Conservation (phyloP, 2,888 invertebrate species). For the Piscicola geometra region DNA sequence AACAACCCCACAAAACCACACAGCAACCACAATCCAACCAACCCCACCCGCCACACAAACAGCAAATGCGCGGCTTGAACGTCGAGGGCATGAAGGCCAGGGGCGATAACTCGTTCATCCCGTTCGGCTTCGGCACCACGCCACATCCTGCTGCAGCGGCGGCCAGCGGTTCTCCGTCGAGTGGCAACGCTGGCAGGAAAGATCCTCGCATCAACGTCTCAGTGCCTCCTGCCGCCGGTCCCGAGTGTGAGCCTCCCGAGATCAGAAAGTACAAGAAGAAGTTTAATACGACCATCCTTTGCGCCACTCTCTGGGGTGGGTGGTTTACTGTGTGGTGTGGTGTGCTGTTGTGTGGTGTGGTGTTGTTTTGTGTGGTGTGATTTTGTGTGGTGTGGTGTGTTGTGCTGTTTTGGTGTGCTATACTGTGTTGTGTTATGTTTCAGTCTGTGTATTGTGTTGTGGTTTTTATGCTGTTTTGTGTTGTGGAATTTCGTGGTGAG, state of each 20-base stretch:
- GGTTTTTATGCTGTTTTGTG: too few species aligned
- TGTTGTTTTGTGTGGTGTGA: too few species aligned
- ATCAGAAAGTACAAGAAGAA: conserved; percentile 37
- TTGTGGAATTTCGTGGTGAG: too few species aligned
- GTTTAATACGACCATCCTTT: conserved; percentile 35
- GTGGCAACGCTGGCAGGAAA: conserved; percentile 55
- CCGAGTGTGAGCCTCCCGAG: conserved; percentile 53
- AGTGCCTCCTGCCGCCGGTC: conserved; percentile 77
- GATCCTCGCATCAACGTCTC: conserved; percentile 87
- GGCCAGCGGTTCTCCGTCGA: conserved; percentile 23
- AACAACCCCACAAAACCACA: too few species aligned
- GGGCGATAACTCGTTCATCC: conserved; percentile 28
- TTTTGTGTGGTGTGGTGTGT: too few species aligned
- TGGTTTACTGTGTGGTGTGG: background rate
- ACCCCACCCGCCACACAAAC: background rate
- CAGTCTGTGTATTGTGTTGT: too few species aligned
- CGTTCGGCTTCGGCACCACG: conserved; percentile 48
- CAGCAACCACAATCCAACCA: too few species aligned
- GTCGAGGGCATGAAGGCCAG: conserved; percentile 19
- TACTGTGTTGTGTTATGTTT: too few species aligned
- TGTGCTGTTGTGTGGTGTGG: too few species aligned
- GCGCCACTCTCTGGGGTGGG: conserved; percentile 35
- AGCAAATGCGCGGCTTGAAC: conserved; percentile 30
- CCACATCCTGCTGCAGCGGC: background rate
- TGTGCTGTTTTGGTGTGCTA: too few species aligned